Base-by-base conservation (phyloP, 1,140 invertebrate species). In the Rhagoletis zephyria region DNA sequence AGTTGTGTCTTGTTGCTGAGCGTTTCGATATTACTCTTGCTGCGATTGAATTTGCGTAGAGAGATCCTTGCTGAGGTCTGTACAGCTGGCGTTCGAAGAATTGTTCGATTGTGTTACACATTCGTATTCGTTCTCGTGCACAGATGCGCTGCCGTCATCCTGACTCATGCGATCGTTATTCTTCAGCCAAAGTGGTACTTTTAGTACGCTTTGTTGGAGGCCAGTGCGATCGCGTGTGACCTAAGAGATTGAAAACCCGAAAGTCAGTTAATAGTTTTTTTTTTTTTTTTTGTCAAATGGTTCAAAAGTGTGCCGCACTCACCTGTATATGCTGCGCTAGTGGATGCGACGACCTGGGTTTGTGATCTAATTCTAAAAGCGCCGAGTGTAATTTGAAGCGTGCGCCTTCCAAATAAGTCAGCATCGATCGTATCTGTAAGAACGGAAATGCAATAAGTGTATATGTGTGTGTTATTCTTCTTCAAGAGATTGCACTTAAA, bases 381-480 rank as follows among this genome's bases (percentile, higher is more conserved):
- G 96, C 96, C 63, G 95, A 95, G 59, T 97, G 96, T 40, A 98
- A 95, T 93, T 99, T 98, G 90, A 96, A 97, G 89, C 96, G 95
- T 6, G 97, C 95, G 0, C 97, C 98, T 94, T 99, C 98, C 87
- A 98, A 93, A 91, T 98, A 99, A 7, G 97, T 96, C 85, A 98
- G 93, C 96, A 98, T 98, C 3, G 97, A 97, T 90, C 96, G 95
- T 95, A 98, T 97, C 97, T 98, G 92, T 0, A 94, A 93, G 88
- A 40, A n/a, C 3, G 1, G 42, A 87, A 77, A 9, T 48, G 9
- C 9, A 30, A 30, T 30, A 30, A 30, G 30, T 1, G 30, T 30
- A 30, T 30, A 30, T 30, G 30, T 30, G 30, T 30, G 30, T 30
- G 30, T 30, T 30, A 30, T 30, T 30, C 30, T 30, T 30, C 30